Evolutionary conservation across 2,113 vertebrate species (phyloP), one percentile per base, ranked within the genome.

Genomic region (Eurypyga helias): DNA sequence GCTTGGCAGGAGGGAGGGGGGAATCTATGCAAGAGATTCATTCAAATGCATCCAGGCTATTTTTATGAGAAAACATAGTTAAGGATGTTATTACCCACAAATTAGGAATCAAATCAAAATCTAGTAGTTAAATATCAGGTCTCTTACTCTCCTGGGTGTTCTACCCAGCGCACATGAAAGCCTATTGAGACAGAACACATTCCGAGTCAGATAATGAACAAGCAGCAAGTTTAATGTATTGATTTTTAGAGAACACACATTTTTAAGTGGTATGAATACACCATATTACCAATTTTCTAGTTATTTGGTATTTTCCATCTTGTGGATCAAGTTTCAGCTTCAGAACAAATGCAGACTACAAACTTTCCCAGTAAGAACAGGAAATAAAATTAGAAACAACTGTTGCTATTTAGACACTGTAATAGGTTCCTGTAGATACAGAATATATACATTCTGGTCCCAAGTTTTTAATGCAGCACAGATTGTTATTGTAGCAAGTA

Each of bases 211-310:
- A 97, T 95, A 96, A 95, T 60, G 60, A 93, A 96, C 91, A 97
- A 97, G 93, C 94, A 96, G 93, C 79, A 94, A 94, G 91, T 87
- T 96, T 91, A 78, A 52, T 83, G 81, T 82, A 95, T 87, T 86
- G 83, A 81, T 93, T 97, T 97, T 96, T 93, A 98, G 95, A 81
- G 62, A 96, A 90, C 77, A 95, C 87, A 85, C 86, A 49, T 94
- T 97, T 93, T 77, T 46, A 95, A 93, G 60, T 10, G 17, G 83
- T 94, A 96, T 64, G 73, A 89, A 81, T 87, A 79, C 67, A 93
- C 66, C 45, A 46, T 11, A 43, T 45, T 26, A 92, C 16, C 46
- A 86, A 73, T 93, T 96, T 96, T 94, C 88, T 65, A 48, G 36
- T 83, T 95, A 61, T 78, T 73, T 78, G 18, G 21, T 72, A 88